phyloP scores from a whole-genome alignment of 2,888 invertebrate genomes.

The Mythimna loreyi region DNA sequence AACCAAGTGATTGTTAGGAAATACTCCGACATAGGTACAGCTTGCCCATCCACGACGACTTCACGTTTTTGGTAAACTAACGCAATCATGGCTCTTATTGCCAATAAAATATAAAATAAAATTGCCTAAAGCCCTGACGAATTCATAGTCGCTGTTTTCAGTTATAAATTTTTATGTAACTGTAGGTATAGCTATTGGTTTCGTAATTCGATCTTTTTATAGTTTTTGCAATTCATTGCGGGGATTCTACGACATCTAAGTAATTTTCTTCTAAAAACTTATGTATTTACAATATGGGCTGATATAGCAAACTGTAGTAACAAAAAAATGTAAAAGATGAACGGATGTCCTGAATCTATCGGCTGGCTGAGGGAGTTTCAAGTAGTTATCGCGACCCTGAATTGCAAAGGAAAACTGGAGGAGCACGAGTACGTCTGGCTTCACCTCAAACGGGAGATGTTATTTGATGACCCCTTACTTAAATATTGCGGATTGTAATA shows the following conservation, averaged over 20 bases:
- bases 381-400: too few species aligned
- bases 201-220: slow-evolving; percentile 14
- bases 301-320: neutral
- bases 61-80: slow-evolving; percentile 38
- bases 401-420: too few species aligned
- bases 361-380: too few species aligned
- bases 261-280: slow-evolving; percentile 1
- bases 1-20: slow-evolving; percentile 43
- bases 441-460: too few species aligned
- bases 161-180: slow-evolving; percentile 54
- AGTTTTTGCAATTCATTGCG: neutral
- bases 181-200: slow-evolving; percentile 21
- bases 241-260: slow-evolving; percentile 13
- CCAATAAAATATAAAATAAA: slow-evolving; percentile 54
- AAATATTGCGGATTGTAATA: too few species aligned
- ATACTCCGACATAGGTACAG: slow-evolving; percentile 27
- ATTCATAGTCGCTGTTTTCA: slow-evolving; percentile 43
- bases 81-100: slow-evolving; percentile 36
- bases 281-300: neutral
- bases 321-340: neutral
- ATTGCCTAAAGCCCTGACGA: slow-evolving; percentile 48
- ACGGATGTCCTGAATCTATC: neutral
- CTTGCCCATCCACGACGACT: slow-evolving; percentile 24
- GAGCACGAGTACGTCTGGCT: too few species aligned
- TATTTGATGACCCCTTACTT: too few species aligned